Evolutionary conservation across 92 coral and sea anemone species (phyloP).

Genomic region (Heliopora coerulea): DNA sequence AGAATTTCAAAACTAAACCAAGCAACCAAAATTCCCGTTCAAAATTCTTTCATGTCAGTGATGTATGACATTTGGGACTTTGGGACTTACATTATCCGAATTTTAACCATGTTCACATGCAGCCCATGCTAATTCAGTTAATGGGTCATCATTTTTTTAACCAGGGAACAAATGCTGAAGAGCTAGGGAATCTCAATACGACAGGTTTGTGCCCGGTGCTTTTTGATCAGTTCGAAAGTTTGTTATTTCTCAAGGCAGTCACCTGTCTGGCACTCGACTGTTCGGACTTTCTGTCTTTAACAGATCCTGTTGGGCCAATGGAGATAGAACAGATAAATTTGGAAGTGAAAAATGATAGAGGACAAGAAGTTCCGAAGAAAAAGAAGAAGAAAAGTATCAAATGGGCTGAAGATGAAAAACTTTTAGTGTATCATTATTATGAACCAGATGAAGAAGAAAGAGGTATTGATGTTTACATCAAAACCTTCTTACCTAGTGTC

Average conservation of each 20-base stretch:
- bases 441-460: slow-evolving; percentile 97
- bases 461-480: slow-evolving; percentile 52
- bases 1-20: too few relatives aligned
- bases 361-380: slow-evolving; percentile 68
- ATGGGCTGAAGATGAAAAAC: slow-evolving; percentile 82
- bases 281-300: not conserved
- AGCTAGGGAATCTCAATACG: not conserved
- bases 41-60: too few relatives aligned
- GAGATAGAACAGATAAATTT: not conserved
- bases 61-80: too few relatives aligned
- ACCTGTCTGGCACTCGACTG: not conserved
- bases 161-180: not conserved
- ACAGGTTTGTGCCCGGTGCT: not conserved
- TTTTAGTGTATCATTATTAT: slow-evolving; percentile 78
- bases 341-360: slow-evolving; percentile 6
- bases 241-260: not conserved
- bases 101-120: too few relatives aligned
- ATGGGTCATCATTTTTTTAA: not conserved
- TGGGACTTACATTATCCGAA: too few relatives aligned
- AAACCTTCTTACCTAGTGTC: too few relatives aligned
- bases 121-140: not conserved
- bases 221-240: not conserved
- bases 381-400: slow-evolving; percentile 74
- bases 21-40: too few relatives aligned
- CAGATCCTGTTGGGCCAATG: not conserved